These are phyloP conservation scores for Papilio gigon DNA, from an alignment of 2,888 invertebrate genomes.

Conservation along the genomic window DNA sequence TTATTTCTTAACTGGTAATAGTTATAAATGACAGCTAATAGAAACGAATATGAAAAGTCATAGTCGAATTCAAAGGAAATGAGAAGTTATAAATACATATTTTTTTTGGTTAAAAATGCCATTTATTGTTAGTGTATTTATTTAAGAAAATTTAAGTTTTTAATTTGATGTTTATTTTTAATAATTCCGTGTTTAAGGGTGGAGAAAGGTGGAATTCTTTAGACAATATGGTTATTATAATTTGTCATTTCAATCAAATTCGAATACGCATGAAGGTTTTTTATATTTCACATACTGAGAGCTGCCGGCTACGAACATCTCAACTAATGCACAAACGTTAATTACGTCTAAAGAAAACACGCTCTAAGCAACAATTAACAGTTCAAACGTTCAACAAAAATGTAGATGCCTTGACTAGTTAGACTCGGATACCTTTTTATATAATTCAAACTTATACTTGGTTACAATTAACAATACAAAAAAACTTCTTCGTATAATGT, in stretches of 20 bases:
- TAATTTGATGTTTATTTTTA: too few relatives aligned
- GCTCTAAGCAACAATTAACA: slow-evolving; percentile 19
- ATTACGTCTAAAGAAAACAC: slow-evolving; percentile 34
- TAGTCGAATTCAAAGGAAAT: too few relatives aligned
- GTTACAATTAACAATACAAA: not conserved
- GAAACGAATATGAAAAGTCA: not conserved
- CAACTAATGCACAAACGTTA: slow-evolving; percentile 28
- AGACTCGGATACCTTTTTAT: not conserved
- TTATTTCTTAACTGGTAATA: not conserved
- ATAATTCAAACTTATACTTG: not conserved
- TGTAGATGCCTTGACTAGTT: not conserved
- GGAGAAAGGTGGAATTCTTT: too few relatives aligned
- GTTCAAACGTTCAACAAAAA: slow-evolving; percentile 12
- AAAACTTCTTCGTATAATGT: not conserved
- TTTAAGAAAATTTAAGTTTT: too few relatives aligned
- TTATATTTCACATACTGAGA: not conserved
- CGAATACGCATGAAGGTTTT: too few relatives aligned
- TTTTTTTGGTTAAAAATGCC: too few relatives aligned
- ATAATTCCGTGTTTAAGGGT: too few relatives aligned
- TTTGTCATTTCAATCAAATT: too few relatives aligned
- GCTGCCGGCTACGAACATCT: slow-evolving; percentile 20
- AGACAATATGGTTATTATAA: too few relatives aligned
- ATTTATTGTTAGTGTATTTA: too few relatives aligned
- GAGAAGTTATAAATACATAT: too few relatives aligned
- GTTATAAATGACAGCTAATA: not conserved